A percentile compares a stretch with the other conserved stretches of the same genome.
Conservation (phyloP, 1,140 invertebrate genomes). For the Tetraneura akinire region DNA sequence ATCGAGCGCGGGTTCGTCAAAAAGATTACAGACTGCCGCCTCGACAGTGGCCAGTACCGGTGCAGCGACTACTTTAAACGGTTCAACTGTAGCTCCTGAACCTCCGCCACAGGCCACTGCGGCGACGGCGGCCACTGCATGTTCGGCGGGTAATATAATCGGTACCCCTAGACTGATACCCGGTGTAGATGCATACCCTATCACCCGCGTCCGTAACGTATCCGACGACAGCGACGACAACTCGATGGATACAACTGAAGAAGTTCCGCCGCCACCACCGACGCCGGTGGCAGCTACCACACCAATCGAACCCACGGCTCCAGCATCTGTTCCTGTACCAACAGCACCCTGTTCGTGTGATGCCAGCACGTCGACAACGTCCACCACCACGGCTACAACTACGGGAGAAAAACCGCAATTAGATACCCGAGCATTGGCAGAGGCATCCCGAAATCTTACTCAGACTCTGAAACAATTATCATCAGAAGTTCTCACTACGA, state of each 20-base stretch:
- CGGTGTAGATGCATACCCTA: constrained; percentile 40
- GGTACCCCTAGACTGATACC: constrained; percentile 47
- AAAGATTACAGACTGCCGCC: constrained; percentile 18
- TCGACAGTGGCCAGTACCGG: constrained; percentile 1
- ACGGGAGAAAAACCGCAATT: constrained; percentile 55
- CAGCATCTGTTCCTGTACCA: constrained; percentile 25
- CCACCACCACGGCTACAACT: constrained; percentile 32
- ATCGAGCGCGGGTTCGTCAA: constrained; percentile 33
- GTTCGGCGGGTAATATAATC: constrained; percentile 52
- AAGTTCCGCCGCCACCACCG: neutral
- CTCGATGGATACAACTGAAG: constrained; percentile 52
- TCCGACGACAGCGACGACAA: constrained; percentile 53
- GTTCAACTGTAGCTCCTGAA: constrained; percentile 55
- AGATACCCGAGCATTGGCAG: constrained; percentile 77
- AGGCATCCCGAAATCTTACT: constrained; percentile 87
- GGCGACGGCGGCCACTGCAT: constrained; percentile 55
- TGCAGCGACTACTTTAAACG: constrained; percentile 55
- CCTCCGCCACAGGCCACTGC: constrained; percentile 54
- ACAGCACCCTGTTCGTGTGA: constrained; percentile 50
- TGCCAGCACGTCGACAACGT: constrained; percentile 52
- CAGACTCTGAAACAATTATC: constrained; percentile 88
- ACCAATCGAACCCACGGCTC: constrained; percentile 47
- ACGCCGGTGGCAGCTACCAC: constrained; percentile 9
- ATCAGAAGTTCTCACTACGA: constrained; percentile 77
- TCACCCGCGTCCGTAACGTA: constrained; percentile 53